Evolutionary conservation across 2,888 invertebrate genomes (phyloP).

Genomic region (Coleophora flavipennella): DNA sequence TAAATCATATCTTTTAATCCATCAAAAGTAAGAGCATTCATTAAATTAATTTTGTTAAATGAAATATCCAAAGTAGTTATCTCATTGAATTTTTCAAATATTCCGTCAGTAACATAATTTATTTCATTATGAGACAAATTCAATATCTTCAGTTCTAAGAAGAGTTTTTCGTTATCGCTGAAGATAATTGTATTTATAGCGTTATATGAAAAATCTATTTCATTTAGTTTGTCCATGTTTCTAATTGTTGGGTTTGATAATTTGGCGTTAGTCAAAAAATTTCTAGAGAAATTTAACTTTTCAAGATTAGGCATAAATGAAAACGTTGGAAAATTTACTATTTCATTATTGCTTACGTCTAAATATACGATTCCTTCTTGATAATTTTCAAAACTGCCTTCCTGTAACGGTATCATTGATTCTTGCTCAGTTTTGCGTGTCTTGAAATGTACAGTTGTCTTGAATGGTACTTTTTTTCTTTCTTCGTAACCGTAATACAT

Average conservation of each 20-base stretch:
- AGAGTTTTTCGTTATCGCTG: slow-evolving; percentile 13
- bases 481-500: no score
- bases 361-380: slow-evolving; percentile 7
- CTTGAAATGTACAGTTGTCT: no score
- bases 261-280: slow-evolving; percentile 25
- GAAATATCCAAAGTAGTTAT: slow-evolving; percentile 38
- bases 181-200: slow-evolving; percentile 25
- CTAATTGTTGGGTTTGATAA: slow-evolving; percentile 21
- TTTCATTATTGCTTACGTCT: slow-evolving; percentile 29
- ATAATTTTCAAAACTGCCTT: no score
- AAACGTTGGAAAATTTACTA: slow-evolving; percentile 20
- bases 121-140: slow-evolving; percentile 41
- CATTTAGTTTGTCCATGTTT: slow-evolving; percentile 20
- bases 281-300: slow-evolving; percentile 31
- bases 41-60: slow-evolving; percentile 30
- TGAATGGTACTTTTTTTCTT: no score
- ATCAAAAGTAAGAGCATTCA: slow-evolving; percentile 35
- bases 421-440: no score
- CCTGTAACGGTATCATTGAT: no score
- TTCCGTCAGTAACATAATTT: slow-evolving; percentile 24
- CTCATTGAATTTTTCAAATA: slow-evolving; percentile 29
- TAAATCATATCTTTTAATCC: slow-evolving; percentile 31
- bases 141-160: slow-evolving; percentile 23
- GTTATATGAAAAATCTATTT: slow-evolving; percentile 42
- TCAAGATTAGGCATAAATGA: slow-evolving; percentile 24